Base-by-base conservation (phyloP, 1,140 invertebrate species). In the Formica exsecta region DNA sequence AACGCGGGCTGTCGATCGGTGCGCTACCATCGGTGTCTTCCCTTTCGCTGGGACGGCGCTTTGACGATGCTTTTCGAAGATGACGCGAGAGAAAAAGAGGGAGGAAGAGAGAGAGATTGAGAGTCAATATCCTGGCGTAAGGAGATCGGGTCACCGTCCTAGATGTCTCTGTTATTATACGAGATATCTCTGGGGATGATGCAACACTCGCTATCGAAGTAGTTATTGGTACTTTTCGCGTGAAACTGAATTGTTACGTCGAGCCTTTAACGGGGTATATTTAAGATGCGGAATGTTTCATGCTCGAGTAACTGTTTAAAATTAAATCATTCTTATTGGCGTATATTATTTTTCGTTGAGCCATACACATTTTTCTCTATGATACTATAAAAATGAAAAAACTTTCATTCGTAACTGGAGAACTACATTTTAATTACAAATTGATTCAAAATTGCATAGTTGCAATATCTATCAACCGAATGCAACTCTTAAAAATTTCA, bases 1-100 rank as follows among this genome's bases (percentile, higher is more conserved):
- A 85, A 85, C 48, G 77, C 59, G 77, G 57, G 36, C 77, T 89
- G 77, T 70, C 86, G 88, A 87, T 85, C 62, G 80, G 38, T 73
- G 44, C 74, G 83, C 61, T 32, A 25, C 62, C 48, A 19, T n/a
- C n/a, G n/a, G 57, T 51, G 65, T 80, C 79, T 86, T 86, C 76
- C 32, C 44, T 44, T 44, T 83, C 65, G 32, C 32, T 64, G 57
- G 44, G 57, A 51, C 16, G 16, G 61, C 65, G 62, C 76, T 86
- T 86, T 86, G 85, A 86, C 76, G 62, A 41, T 13, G 32, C 62
- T 22, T 83, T 73, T 83, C 79, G 79, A 74, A 8, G 66, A 73
- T 73, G 68, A 74, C 68, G 41, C 41, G 68, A 44, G 54, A 19
- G 32, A 25, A 36, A 38, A 36, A 61, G 54, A 44, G 25, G 32